Base-by-base conservation (phyloP, 2,113 vertebrate species). In the Ardeotis arabs region DNA sequence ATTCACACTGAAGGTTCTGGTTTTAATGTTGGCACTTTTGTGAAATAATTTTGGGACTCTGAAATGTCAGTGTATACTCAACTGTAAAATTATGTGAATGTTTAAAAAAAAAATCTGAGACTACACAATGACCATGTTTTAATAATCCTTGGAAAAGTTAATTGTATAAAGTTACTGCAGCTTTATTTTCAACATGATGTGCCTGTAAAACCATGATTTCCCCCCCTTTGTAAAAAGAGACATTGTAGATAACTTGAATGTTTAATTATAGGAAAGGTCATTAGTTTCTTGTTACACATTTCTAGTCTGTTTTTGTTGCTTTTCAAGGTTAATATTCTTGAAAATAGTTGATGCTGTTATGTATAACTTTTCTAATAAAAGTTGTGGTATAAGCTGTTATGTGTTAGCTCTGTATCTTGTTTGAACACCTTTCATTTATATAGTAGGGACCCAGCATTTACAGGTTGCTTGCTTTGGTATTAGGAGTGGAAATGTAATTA, bases 361-460 rank as follows among this genome's bases (percentile, higher is more conserved):
- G 98, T 98, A 98, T 98, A 98, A 98, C 98, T 99, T 99, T 99
- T 98, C 98, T 98, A 99, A 98, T 98, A 99, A 99, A 99, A 98
- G 97, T 98, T 98, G 98, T 98, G 98, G 97, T 97, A 98, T 91
- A 98, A 98, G 97, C 97, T 97, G 82, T 98, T 96, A 84, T 2
- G 52, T 87, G 31, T 62, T 84, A 87, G 53, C 56, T 70, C 47
- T 35, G 10, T 68, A 25, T 68, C 59, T 86, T 90, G 37, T 92
- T 68, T 87, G 45, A 73, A 52, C 47, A 59, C 28, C 25, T 59
- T 81, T 19, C 3, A 3, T 18, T 64, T 49, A 20, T 11, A 33
- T 37, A 31, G 15, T 15, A 49, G 47, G n/a, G 52, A 31, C 29
- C 37, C 21, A 7, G 10, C 39, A 23, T 20, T 58, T 64, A 56